phyloP scores from a whole-genome alignment of 2,888 invertebrate genomes.

The Erebia ligea region DNA sequence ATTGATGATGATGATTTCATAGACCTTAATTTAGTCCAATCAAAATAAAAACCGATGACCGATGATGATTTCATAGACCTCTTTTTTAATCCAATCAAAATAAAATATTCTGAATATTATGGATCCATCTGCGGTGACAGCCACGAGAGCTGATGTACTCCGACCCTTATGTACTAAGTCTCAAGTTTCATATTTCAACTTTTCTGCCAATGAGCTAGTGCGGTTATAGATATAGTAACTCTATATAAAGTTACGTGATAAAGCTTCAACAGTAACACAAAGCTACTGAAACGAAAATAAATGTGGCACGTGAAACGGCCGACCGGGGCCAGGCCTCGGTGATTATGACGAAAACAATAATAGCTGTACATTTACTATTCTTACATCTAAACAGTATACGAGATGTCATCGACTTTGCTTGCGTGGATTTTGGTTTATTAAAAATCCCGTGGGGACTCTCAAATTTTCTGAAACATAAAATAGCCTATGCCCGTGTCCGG shows the following conservation, averaged over 20 bases:
- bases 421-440: no score
- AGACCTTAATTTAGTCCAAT: no score
- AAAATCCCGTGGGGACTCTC: no score
- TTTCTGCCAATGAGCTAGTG: neutral
- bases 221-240: constrained; percentile 20
- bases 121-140: no score
- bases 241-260: constrained; percentile 37
- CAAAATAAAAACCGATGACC: no score
- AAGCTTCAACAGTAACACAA: constrained; percentile 38
- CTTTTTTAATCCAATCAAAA: no score
- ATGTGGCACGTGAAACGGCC: constrained; percentile 59
- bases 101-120: no score
- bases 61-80: no score
- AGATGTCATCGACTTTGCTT: no score
- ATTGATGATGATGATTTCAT: no score
- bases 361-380: constrained; percentile 44
- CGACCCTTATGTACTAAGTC: neutral
- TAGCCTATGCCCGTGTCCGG: no score
- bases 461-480: no score
- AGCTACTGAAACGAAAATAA: constrained; percentile 58
- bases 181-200: neutral
- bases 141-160: neutral
- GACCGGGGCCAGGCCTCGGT: constrained; percentile 46
- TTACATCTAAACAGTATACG: constrained; percentile 41
- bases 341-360: constrained; percentile 37